phyloP scores from a whole-genome alignment of 2,797 vertebrate species.

The Eupleurogrammus muticus region DNA sequence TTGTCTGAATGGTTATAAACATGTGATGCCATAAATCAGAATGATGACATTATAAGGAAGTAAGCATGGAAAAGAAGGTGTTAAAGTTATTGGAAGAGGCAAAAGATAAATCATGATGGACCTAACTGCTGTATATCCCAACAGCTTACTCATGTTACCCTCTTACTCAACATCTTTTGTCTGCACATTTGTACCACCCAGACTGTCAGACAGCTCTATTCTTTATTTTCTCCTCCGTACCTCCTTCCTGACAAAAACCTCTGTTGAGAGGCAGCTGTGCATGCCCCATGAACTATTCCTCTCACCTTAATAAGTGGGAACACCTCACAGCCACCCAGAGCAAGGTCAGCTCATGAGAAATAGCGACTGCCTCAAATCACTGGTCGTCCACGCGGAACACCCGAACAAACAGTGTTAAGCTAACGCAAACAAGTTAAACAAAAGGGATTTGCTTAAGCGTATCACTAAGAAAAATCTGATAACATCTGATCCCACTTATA shows the following conservation, averaged over 20 bases:
- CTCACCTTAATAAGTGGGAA: slow-evolving; percentile 35
- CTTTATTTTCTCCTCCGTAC: slow-evolving; percentile 24
- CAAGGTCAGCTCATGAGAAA: slow-evolving; percentile 21
- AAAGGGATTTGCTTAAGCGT: slow-evolving; percentile 18
- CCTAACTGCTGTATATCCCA: not conserved
- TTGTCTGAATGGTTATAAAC: not conserved
- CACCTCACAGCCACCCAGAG: slow-evolving; percentile 32
- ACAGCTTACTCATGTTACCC: slow-evolving; percentile 6
- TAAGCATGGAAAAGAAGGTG: not conserved
- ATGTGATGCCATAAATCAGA: too few species aligned
- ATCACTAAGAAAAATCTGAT: slow-evolving; percentile 33
- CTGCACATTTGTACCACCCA: slow-evolving; percentile 18
- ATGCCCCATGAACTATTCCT: slow-evolving; percentile 26
- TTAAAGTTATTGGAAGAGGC: not conserved
- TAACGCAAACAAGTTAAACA: slow-evolving; percentile 16
- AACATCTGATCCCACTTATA: slow-evolving; percentile 36
- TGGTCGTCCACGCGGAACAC: slow-evolving; percentile 26
- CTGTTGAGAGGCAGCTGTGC: slow-evolving; percentile 44
- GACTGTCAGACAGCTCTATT: slow-evolving; percentile 14
- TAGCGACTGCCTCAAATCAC: slow-evolving; percentile 15
- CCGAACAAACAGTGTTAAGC: not conserved
- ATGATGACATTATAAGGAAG: not conserved
- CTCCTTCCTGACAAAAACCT: slow-evolving; percentile 20
- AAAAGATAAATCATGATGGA: not conserved
- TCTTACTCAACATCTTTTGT: not conserved